Evolutionary conservation across 2,888 invertebrate species (phyloP).

Genomic region (Myopa testacea): DNA sequence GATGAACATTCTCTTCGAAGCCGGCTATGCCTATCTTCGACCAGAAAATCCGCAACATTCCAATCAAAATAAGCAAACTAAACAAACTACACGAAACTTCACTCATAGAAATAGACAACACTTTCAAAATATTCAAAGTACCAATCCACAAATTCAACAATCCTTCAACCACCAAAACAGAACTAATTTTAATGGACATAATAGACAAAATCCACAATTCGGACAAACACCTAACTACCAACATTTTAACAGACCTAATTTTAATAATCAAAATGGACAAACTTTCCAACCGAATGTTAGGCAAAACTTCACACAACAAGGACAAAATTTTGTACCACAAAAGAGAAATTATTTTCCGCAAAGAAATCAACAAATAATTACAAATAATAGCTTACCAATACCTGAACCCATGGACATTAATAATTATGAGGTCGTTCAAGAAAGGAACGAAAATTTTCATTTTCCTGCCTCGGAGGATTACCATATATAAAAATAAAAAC

Average conservation of each 20-base stretch:
- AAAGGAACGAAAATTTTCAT: slow-evolving; percentile 34
- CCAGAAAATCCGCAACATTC: neutral
- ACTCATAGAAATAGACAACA: neutral
- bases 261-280: neutral
- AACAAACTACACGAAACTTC: neutral
- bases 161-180: neutral
- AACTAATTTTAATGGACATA: neutral
- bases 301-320: too few species aligned
- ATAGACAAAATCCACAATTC: neutral
- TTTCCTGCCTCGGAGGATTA: slow-evolving; percentile 39
- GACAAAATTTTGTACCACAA: neutral
- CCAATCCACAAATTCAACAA: too few species aligned
- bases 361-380: neutral
- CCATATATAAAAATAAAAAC: slow-evolving; percentile 42
- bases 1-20: neutral
- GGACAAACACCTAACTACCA: neutral
- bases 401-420: slow-evolving; percentile 45
- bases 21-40: neutral
- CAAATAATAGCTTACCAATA: neutral
- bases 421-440: slow-evolving; percentile 5
- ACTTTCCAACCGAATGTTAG: neutral
- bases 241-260: neutral
- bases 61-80: neutral
- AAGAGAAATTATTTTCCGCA: neutral
- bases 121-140: neutral